Conservation (phyloP, 2,797 vertebrate species). For the Peromyscus nudipes region DNA sequence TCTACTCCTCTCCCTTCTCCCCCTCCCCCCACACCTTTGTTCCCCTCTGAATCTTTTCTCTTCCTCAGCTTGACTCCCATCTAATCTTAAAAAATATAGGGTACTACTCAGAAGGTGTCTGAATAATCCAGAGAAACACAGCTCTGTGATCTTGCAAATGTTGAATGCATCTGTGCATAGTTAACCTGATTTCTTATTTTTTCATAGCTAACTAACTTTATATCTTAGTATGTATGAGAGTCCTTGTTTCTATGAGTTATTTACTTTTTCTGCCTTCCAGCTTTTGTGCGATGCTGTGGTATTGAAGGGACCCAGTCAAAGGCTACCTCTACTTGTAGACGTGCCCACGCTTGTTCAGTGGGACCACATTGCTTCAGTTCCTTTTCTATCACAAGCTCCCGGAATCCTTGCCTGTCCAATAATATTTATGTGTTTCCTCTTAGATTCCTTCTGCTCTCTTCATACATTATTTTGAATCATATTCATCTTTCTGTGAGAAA, state of each 20-base stretch:
- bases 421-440: constrained; percentile 1
- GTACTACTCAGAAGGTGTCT: background rate
- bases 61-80: background rate
- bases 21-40: background rate
- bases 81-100: background rate
- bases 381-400: background rate
- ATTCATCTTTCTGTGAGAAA: background rate
- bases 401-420: background rate
- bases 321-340: background rate
- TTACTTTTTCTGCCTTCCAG: background rate
- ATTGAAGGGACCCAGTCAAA: background rate
- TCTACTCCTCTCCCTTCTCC: background rate
- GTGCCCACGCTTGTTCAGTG: background rate
- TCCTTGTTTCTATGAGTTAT: background rate
- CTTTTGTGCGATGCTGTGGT: background rate
- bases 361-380: background rate
- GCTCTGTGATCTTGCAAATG: background rate
- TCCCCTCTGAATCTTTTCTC: background rate
- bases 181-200: background rate
- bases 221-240: background rate
- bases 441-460: constrained; percentile 20
- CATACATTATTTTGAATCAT: background rate
- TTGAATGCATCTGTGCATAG: background rate
- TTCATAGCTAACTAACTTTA: background rate
- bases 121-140: constrained; percentile 6